Evolutionary conservation across 1,140 invertebrate genomes (phyloP).

Genomic region (Pogonomyrmex barbatus): DNA sequence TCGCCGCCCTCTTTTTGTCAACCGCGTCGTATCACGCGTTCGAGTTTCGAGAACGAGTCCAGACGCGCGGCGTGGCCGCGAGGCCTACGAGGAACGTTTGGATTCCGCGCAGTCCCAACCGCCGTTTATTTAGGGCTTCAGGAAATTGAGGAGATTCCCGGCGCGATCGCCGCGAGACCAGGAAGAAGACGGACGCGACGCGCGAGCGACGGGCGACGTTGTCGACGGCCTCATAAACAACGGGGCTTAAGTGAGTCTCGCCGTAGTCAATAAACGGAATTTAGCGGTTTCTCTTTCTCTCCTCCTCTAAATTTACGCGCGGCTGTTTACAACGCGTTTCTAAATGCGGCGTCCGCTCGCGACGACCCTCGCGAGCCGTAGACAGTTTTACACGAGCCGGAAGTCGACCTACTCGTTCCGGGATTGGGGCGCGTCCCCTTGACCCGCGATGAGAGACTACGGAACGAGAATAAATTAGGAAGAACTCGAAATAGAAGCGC

Average conservation of each 20-base stretch:
- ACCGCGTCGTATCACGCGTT: conserved; percentile 62
- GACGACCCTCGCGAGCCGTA: conserved; percentile 48
- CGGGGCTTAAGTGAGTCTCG: conserved; percentile 22
- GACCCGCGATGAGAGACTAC: conserved; percentile 2
- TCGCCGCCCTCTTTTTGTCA: conserved; percentile 76
- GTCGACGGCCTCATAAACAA: conserved; percentile 59
- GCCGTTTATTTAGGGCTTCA: conserved; percentile 30
- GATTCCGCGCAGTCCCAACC: conserved; percentile 8
- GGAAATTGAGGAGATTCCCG: conserved; percentile 23
- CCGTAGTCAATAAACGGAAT: conserved; percentile 62
- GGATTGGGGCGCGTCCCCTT: conserved; percentile 44
- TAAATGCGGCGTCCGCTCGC: conserved; percentile 61
- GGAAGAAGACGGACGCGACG: background rate
- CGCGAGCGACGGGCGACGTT: background rate
- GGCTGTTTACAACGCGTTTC: conserved; percentile 66
- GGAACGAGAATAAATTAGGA: background rate
- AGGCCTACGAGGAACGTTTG: conserved; percentile 24
- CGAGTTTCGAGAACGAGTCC: conserved; percentile 31
- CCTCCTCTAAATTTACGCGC: conserved; percentile 68
- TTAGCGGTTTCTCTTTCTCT: conserved; percentile 5
- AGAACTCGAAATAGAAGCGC: conserved; percentile 6
- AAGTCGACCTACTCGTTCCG: conserved; percentile 63
- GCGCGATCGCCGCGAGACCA: background rate
- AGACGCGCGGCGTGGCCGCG: conserved; percentile 15
- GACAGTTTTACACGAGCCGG: conserved; percentile 69